Percentiles rank a stretch among this genome's conserved stretches.
Conservation (phyloP, 1,140 invertebrate genomes). For the Diprion similis region DNA sequence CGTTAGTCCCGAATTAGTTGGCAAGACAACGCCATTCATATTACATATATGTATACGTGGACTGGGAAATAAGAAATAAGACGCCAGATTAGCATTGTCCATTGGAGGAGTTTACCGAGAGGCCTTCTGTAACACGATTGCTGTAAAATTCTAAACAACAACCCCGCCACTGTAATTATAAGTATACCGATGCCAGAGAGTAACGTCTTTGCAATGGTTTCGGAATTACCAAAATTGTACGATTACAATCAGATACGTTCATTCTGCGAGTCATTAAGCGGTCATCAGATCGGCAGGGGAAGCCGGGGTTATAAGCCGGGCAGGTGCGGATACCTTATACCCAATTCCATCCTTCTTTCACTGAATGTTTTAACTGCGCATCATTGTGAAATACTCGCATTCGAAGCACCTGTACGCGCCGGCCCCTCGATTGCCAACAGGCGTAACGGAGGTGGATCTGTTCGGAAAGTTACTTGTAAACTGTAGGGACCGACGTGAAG, state of each 20-base stretch:
- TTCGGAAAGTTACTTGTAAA: not conserved
- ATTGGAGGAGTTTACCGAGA: too few relatives aligned
- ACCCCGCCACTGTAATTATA: too few relatives aligned
- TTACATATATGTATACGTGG: too few relatives aligned
- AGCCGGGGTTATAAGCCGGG: slow-evolving; percentile 10
- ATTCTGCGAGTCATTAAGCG: slow-evolving; percentile 43
- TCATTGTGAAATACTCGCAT: slow-evolving; percentile 46
- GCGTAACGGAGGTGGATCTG: not conserved
- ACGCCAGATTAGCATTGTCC: too few relatives aligned
- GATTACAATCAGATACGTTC: not conserved
- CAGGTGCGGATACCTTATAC: slow-evolving; percentile 41
- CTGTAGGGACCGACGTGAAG: not conserved
- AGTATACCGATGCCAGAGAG: too few relatives aligned
- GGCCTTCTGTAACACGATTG: too few relatives aligned
- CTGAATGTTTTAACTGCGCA: slow-evolving; percentile 39
- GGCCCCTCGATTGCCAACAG: slow-evolving; percentile 19
- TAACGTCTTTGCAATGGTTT: not conserved
- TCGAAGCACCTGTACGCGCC: slow-evolving; percentile 48
- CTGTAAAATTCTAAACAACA: too few relatives aligned
- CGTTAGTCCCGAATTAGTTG: too few relatives aligned
- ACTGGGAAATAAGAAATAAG: too few relatives aligned
- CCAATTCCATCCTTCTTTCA: too few relatives aligned
- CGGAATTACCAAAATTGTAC: too few relatives aligned
- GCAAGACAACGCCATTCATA: too few relatives aligned
- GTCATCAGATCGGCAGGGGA: slow-evolving; percentile 27